A percentile compares a stretch with the other conserved stretches of the same genome.
Conservation (phyloP, 2,888 invertebrate species). For the Prostheceraeus crozeri region DNA sequence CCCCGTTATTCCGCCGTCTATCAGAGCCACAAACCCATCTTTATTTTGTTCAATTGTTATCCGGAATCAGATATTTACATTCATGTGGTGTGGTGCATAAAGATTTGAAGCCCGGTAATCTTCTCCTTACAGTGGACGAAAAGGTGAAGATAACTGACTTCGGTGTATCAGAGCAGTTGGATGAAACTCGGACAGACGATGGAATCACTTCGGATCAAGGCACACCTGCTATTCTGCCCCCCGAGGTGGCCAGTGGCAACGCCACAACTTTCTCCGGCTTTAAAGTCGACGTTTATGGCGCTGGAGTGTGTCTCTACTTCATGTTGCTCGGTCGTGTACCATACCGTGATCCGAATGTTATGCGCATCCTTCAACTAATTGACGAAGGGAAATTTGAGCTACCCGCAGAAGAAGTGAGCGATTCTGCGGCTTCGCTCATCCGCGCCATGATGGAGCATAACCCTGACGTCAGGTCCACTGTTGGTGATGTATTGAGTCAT, state of each 20-base stretch:
- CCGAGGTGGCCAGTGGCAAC: slow-evolving; percentile 35
- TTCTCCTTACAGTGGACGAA: slow-evolving; percentile 36
- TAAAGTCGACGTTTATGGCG: slow-evolving; percentile 36
- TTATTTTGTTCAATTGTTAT: slow-evolving; percentile 35
- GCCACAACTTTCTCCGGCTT: slow-evolving; percentile 27
- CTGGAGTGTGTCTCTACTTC: slow-evolving; percentile 38
- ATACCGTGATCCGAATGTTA: slow-evolving; percentile 32
- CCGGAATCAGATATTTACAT: slow-evolving; percentile 37
- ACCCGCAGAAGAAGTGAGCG: slow-evolving; percentile 24
- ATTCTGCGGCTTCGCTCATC: slow-evolving; percentile 29
- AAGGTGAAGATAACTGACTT: slow-evolving; percentile 38
- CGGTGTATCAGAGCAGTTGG: slow-evolving; percentile 34
- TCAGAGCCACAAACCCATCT: slow-evolving; percentile 34
- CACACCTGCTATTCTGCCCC: slow-evolving; percentile 38
- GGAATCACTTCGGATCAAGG: slow-evolving; percentile 32
- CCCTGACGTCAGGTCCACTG: slow-evolving; percentile 9
- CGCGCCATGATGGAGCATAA: slow-evolving; percentile 32
- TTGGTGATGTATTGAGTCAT: too few relatives aligned
- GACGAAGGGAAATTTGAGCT: slow-evolving; percentile 34
- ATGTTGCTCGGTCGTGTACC: slow-evolving; percentile 37
- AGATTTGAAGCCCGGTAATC: slow-evolving; percentile 38
- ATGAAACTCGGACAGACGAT: neutral
- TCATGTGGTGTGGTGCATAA: slow-evolving; percentile 36
- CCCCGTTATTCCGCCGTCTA: slow-evolving; percentile 34
- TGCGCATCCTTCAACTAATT: slow-evolving; percentile 36